A percentile compares a stretch with the other conserved stretches of the same genome.
phyloP scores from a whole-genome alignment of 2,888 invertebrate genomes.

The Tillus elongatus region DNA sequence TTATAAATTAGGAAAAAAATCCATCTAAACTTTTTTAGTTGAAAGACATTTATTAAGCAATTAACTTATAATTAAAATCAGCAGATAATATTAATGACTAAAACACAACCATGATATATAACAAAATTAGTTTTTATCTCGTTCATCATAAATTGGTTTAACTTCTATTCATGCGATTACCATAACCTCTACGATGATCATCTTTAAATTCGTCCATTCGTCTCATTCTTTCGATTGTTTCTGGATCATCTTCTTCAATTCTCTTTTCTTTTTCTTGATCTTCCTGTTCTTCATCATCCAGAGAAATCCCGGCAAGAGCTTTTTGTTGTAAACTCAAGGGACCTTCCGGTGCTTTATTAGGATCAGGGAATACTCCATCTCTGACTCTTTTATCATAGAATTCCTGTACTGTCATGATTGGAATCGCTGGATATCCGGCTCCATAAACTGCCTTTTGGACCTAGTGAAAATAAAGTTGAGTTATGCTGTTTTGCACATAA shows the following conservation, averaged over 20 bases:
- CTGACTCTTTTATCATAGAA: constrained; percentile 77
- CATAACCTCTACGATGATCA: constrained; percentile 77
- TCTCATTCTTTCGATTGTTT: constrained; percentile 54
- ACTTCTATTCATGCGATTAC: constrained; percentile 73
- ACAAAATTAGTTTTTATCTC: not conserved
- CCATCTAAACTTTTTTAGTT: no score
- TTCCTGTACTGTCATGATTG: constrained; percentile 88
- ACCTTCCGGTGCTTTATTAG: constrained; percentile 34
- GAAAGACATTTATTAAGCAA: no score
- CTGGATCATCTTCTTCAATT: constrained; percentile 65
- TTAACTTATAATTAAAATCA: no score
- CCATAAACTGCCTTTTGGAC: constrained; percentile 92
- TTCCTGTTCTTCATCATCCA: constrained; percentile 48
- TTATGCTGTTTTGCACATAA: no score
- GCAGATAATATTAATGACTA: no score
- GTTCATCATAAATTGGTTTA: constrained; percentile 36
- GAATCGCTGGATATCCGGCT: constrained; percentile 87
- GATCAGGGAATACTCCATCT: constrained; percentile 60
- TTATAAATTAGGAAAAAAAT: no score
- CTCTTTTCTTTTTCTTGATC: constrained; percentile 54
- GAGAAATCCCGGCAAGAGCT: constrained; percentile 33
- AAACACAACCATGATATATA: not conserved
- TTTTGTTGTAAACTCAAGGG: constrained; percentile 36
- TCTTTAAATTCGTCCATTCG: constrained; percentile 83
- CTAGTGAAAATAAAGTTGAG: no score